Evolutionary conservation across 2,797 vertebrate species (phyloP).

Genomic region (Sarcophilus harrisii): DNA sequence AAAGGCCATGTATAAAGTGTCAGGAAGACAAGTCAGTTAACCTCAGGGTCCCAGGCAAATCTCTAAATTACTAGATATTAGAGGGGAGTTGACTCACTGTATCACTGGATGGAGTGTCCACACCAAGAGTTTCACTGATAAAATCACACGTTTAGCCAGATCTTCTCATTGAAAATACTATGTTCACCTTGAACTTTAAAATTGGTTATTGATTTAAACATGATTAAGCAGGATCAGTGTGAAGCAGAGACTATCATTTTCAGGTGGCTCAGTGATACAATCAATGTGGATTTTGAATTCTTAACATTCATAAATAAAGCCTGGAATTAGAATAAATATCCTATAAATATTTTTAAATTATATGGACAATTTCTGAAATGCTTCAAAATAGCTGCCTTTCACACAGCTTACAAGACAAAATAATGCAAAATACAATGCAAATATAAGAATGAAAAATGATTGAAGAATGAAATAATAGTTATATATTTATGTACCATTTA

Average conservation of each 20-base stretch:
- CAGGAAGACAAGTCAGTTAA: not conserved
- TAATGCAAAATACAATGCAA: not conserved
- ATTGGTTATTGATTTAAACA: constrained; percentile 15
- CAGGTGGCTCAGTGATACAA: not conserved
- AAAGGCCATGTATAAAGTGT: not conserved
- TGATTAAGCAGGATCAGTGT: not conserved
- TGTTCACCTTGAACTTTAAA: constrained; percentile 30
- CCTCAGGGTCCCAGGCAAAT: not conserved
- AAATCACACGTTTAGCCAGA: not conserved
- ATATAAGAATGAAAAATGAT: not conserved
- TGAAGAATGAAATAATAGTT: constrained; percentile 41
- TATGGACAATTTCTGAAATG: constrained; percentile 37
- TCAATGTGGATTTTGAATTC: not conserved
- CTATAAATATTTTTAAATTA: constrained; percentile 61
- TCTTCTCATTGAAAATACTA: not conserved
- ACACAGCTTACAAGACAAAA: constrained; percentile 10
- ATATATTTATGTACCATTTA: constrained; percentile 3
- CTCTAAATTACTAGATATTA: not conserved
- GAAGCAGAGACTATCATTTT: not conserved
- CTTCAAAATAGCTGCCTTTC: constrained; percentile 55
- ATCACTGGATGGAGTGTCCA: not conserved
- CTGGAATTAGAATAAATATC: constrained; percentile 52
- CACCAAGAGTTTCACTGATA: not conserved
- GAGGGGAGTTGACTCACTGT: not conserved
- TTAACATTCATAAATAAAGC: constrained; percentile 66